Percentiles rank a stretch among this genome's conserved stretches.
Evolutionary conservation across 1,140 invertebrate species (phyloP).

Genomic region (Bemisia tabaci): DNA sequence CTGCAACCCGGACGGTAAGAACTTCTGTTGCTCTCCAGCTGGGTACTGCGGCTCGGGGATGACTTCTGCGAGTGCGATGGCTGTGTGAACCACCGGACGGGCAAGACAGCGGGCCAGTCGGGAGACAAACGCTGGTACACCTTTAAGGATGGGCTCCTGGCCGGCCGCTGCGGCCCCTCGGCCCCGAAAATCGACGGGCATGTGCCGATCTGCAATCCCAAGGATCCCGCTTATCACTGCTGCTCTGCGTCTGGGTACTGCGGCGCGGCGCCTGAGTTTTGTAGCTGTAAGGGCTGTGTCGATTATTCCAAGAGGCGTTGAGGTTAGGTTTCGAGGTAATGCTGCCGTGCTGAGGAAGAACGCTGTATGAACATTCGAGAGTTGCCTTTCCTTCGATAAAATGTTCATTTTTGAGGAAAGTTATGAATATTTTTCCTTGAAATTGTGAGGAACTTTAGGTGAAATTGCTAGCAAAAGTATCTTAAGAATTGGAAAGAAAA

Average conservation of each 20-base stretch:
- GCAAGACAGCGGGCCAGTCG: neutral
- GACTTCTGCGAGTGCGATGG: slow-evolving; percentile 16
- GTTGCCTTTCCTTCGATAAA: no score
- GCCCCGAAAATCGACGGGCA: slow-evolving; percentile 14
- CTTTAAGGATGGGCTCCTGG: neutral
- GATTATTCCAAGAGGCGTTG: slow-evolving; percentile 15
- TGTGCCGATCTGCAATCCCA: slow-evolving; percentile 12
- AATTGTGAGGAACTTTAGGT: no score
- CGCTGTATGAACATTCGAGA: no score
- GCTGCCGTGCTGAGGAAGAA: no score
- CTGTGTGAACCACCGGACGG: slow-evolving; percentile 6
- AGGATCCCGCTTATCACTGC: slow-evolving; percentile 14
- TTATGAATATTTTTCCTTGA: no score
- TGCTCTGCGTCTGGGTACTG: slow-evolving; percentile 13
- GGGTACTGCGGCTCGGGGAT: slow-evolving; percentile 12
- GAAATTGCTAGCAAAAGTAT: no score
- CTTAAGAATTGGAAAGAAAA: no score
- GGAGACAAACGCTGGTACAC: slow-evolving; percentile 13
- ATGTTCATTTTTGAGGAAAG: no score
- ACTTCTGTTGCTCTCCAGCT: slow-evolving; percentile 11
- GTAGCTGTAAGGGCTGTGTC: slow-evolving; percentile 14
- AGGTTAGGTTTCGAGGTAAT: no score
- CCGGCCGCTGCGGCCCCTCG: slow-evolving; percentile 13
- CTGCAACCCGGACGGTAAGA: slow-evolving; percentile 13
- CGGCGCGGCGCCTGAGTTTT: slow-evolving; percentile 12